Evolutionary conservation across 2,888 invertebrate genomes (phyloP).

Genomic region (Emesis furor): DNA sequence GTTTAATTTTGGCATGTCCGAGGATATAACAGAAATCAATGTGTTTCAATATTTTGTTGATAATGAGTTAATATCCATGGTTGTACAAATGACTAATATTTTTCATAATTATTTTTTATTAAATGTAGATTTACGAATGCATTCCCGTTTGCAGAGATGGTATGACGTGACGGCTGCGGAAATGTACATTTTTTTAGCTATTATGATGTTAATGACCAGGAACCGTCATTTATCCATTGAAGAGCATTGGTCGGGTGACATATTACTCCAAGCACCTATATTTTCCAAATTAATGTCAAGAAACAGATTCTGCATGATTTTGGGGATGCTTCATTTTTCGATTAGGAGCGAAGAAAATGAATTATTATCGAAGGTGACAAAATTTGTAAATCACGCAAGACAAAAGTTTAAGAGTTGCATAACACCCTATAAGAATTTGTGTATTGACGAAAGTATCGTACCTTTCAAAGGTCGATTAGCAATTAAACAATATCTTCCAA

Average conservation of each 20-base stretch:
- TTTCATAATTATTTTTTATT: no score
- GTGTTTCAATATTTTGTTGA: no score
- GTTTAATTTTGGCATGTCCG: background rate
- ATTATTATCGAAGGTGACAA: no score
- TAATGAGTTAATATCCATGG: no score
- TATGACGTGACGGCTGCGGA: no score
- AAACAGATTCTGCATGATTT: no score
- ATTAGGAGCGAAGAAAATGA: no score
- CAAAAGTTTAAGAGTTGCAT: background rate
- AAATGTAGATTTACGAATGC: no score
- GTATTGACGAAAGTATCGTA: background rate
- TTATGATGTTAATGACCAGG: slow-evolving; percentile 18
- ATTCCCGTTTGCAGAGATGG: no score
- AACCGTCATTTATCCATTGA: slow-evolving; percentile 60
- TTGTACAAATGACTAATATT: no score
- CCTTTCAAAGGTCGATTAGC: background rate
- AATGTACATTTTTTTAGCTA: no score
- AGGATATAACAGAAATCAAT: no score
- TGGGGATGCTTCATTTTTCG: slow-evolving; percentile 32
- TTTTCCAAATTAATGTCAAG: slow-evolving; percentile 56
- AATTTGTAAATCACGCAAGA: background rate
- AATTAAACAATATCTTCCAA: background rate
- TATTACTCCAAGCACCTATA: slow-evolving; percentile 55
- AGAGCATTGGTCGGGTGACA: slow-evolving; percentile 67
- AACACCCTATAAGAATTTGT: background rate